A percentile compares a stretch with the other conserved stretches of the same genome.
Conservation (phyloP, 2,888 invertebrate genomes). For the Drosophila borealis region DNA sequence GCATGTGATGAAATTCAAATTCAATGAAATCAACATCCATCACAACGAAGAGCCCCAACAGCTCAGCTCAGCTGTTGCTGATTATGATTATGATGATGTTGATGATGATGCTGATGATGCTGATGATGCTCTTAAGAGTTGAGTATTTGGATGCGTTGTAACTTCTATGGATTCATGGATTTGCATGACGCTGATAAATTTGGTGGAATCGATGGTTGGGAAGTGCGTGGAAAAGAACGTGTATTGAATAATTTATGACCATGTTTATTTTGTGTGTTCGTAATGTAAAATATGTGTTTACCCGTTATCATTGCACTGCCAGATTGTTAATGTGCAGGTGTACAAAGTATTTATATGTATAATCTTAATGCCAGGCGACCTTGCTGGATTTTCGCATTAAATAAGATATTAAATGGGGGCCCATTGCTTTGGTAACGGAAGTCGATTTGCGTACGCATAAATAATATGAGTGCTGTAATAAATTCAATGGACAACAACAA, state of each 20-base stretch:
- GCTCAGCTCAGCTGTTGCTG: not conserved
- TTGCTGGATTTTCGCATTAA: constrained; percentile 27
- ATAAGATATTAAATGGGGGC: constrained; percentile 40
- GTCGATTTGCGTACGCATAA: constrained; percentile 53
- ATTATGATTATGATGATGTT: not conserved
- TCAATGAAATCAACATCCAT: constrained; percentile 50
- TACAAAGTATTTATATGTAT: constrained; percentile 1
- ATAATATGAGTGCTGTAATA: constrained; percentile 60
- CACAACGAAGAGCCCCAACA: constrained; percentile 5
- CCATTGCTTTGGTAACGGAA: constrained; percentile 14
- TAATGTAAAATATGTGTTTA: constrained; percentile 43
- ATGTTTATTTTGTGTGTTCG: constrained; percentile 27
- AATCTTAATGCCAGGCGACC: constrained; percentile 10
- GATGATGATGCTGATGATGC: constrained; percentile 2
- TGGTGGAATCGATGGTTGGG: constrained; percentile 5
- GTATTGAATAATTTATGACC: constrained; percentile 54
- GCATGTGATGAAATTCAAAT: constrained; percentile 47
- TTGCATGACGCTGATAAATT: constrained; percentile 52
- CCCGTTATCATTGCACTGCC: constrained; percentile 55
- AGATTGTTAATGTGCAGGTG: constrained; percentile 41
- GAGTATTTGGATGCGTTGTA: constrained; percentile 5
- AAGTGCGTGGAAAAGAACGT: constrained; percentile 6
- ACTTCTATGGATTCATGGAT: constrained; percentile 13
- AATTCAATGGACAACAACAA: constrained; percentile 42
- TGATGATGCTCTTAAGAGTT: constrained; percentile 6